Evolutionary conservation across 1,140 invertebrate genomes (phyloP), one percentile per base, ranked within the genome.

Genomic region (Scaptomyza hsui): DNA sequence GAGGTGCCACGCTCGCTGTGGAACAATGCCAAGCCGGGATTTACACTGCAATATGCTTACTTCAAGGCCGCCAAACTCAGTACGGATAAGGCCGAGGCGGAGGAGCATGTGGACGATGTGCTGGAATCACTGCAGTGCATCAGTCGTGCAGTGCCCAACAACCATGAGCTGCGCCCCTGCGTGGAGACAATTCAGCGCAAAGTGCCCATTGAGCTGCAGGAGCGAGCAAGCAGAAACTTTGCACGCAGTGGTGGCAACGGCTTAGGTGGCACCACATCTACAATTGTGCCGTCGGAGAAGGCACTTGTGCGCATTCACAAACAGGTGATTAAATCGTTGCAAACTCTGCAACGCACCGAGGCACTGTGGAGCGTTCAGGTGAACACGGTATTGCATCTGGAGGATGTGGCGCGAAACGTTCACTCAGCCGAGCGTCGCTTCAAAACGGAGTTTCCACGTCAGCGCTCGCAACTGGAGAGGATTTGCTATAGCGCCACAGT

Each of bases 41-140:
- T 97, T 75, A 95, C 95, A 24, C 92, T 99, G 21, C 95, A 96
- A 68, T 95, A 97, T 75, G 95, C 96, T 7, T 99, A 99, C 91
- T 99, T 99, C 91, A 98, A 98, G 92, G 95, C 98, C 62, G 97
- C 98, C n/a, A 99, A 99, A 93, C 92, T 99, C 5, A 98, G 96
- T 90, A 95, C 96, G n/a, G 98, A 99, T 78, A 98, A 98, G 91
- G 97, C 96, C 88, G 98, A 99, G 92, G 97, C 98, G 9, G 98
- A 99, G 92, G 98, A 99, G 92, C 95, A 95, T 75, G 94, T 99
- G 0, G 98, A 99, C 92, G 98, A 99, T 93, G 95, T 97, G 69
- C 92, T 99, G 44, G 97, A 99, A 94, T 96, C 95, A 55, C 81
- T 97, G 24, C 95, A 95, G 91, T 94, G 95, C 37, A 94, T 95